Evolutionary conservation across 2,797 vertebrate genomes (phyloP).

Genomic region (Holocentrus rufus): DNA sequence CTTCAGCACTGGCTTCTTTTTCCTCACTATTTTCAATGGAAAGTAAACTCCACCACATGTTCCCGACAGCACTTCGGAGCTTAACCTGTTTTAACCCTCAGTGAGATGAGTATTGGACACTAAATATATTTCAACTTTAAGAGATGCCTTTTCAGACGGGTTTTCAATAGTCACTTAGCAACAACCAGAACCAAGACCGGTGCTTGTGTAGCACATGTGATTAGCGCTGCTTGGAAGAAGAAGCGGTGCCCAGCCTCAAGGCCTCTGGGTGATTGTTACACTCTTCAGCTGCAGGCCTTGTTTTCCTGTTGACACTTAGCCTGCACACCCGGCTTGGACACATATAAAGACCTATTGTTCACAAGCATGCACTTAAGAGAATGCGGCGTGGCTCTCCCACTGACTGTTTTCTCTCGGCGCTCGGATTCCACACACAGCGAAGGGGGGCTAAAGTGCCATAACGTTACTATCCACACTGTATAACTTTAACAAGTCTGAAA

Average conservation of each 20-base stretch:
- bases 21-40: slow-evolving; percentile 11
- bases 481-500: slow-evolving; percentile 14
- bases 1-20: not conserved
- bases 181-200: not conserved
- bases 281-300: slow-evolving; percentile 23
- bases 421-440: slow-evolving; percentile 17
- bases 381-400: slow-evolving; percentile 26
- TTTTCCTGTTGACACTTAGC: slow-evolving; percentile 58
- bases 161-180: slow-evolving; percentile 45
- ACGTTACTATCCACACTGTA: slow-evolving; percentile 38
- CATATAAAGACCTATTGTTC: slow-evolving; percentile 67
- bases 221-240: slow-evolving; percentile 9
- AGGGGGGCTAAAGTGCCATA: slow-evolving; percentile 25
- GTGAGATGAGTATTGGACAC: not conserved
- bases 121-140: slow-evolving; percentile 12
- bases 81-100: not conserved
- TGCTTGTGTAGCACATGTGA: slow-evolving; percentile 24
- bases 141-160: not conserved
- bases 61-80: not conserved
- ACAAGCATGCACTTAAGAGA: slow-evolving; percentile 41
- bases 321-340: slow-evolving; percentile 37
- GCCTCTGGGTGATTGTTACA: slow-evolving; percentile 41
- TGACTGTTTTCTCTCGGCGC: slow-evolving; percentile 32
- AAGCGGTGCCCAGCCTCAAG: slow-evolving; percentile 6
- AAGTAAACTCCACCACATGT: not conserved